A percentile compares a stretch with the other conserved stretches of the same genome.
These are phyloP conservation scores for Cryptomyrus ogoouensis DNA, from an alignment of 2,113 vertebrate genomes.

Conservation along the genomic window DNA sequence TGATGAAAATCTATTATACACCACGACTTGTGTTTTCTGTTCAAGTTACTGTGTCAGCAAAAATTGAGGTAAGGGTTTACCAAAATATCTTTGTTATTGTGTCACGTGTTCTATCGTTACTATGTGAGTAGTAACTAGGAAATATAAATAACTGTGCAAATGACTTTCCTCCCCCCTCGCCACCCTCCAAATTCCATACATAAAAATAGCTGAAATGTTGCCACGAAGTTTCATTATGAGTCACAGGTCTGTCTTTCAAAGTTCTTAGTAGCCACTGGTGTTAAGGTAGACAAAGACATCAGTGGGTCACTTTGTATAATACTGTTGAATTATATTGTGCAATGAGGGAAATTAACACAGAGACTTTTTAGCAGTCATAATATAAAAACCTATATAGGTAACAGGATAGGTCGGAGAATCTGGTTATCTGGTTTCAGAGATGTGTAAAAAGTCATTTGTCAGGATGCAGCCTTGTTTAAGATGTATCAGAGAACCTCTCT, in stretches of 20 bases:
- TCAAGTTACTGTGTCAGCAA: not conserved
- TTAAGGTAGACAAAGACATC: not conserved
- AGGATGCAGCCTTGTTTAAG: not conserved
- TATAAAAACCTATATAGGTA: not conserved
- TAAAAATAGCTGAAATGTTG: not conserved
- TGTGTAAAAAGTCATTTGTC: not conserved
- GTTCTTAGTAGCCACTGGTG: not conserved
- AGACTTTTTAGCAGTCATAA: not conserved
- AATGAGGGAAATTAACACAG: not conserved
- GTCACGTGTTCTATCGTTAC: not conserved
- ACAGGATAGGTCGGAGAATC: not conserved
- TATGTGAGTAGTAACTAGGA: not conserved
- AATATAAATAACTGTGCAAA: not conserved
- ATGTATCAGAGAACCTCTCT: not conserved
- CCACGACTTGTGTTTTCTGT: not conserved
- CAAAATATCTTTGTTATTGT: not conserved
- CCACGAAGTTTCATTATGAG: not conserved
- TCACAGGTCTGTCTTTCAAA: not conserved
- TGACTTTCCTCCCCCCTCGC: not conserved
- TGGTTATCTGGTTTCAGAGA: not conserved
- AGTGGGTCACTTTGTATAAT: not conserved
- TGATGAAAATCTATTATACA: not conserved
- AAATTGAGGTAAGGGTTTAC: not conserved
- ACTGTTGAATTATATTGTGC: not conserved
- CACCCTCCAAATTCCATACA: not conserved